phyloP scores from a whole-genome alignment of 1,140 invertebrate species.

The Zaprionus nigranus region DNA sequence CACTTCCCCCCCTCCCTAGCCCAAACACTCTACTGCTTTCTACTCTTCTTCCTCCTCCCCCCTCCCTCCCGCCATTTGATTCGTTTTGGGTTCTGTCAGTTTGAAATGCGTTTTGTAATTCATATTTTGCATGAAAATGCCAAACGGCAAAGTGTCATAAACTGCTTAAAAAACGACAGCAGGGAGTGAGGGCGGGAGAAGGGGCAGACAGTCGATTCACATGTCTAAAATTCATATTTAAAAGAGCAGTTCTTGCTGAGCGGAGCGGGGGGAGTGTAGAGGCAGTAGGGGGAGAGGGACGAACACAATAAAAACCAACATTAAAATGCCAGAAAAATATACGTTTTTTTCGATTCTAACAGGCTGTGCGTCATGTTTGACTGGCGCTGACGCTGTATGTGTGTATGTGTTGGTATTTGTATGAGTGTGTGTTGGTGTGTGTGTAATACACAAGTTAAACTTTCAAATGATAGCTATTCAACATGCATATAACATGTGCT shows the following conservation, averaged over 20 bases:
- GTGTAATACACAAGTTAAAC: neutral
- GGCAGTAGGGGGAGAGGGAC: neutral
- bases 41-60: neutral
- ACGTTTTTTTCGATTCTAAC: slow-evolving; percentile 21
- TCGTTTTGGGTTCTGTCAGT: slow-evolving; percentile 28
- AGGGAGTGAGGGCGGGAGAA: neutral
- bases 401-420: neutral
- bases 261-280: no score
- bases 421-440: neutral
- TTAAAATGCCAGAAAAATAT: slow-evolving; percentile 41
- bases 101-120: slow-evolving; percentile 70
- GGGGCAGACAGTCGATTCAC: slow-evolving; percentile 28
- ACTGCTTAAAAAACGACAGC: slow-evolving; percentile 62
- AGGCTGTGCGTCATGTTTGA: slow-evolving; percentile 3
- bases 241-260: slow-evolving; percentile 20
- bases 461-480: neutral
- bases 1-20: neutral
- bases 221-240: slow-evolving; percentile 48
- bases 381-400: neutral
- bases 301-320: slow-evolving; percentile 41
- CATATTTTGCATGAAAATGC: slow-evolving; percentile 66
- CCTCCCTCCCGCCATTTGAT: neutral
- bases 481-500: neutral
- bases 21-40: neutral
- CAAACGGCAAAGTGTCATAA: slow-evolving; percentile 65